Base-by-base conservation (phyloP, 2,797 vertebrate genomes). In the Darevskia mixta region DNA sequence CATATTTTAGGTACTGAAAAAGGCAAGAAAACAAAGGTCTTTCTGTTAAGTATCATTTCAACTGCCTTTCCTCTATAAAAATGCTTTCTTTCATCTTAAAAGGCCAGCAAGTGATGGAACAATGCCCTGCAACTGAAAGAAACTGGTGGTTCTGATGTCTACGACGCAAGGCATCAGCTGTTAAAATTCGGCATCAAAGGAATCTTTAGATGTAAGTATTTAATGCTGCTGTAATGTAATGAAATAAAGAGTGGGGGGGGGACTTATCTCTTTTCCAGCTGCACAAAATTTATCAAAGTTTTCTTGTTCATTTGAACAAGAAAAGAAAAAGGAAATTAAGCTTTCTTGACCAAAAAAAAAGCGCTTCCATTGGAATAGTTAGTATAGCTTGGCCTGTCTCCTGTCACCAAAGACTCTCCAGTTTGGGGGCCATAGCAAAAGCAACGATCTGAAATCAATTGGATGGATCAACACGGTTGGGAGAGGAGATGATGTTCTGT, bases 211-310 rank as follows among this genome's bases (percentile, higher is more conserved):
- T 29, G 49, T 41, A 5, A 32, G 79, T 83, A 90, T 3, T 92
- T 64, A 83, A 82, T 87, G 82, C 91, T 78, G 61, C 71, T 20
- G 1, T 17, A 85, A 29, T 55, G 2, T 13, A 85, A n/a, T 55
- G 2, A 8, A 94, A 93, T 20, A 87, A 72, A 82, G 91, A 43
- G 91, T 83, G 3, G 23, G 20, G 32, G 38, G 27, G 80, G 41
- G 45, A 1, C 73, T 8, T 32, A 80, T 87, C 86, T 80, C 0
- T 0, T 86, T 87, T 78, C 67, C 87, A 91, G 64, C 49, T 69
- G 32, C 32, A 82, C 18, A 91, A 91, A 92, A 90, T 81, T 77
- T 58, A 67, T 77, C 25, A 87, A 80, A 84, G 80, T 81, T 38
- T 58, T 1, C 0, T 90, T 87, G 29, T 89, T 89, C 29, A 61